phyloP scores from a whole-genome alignment of 2,888 invertebrate genomes.

The Caenorhabditis sinica region DNA sequence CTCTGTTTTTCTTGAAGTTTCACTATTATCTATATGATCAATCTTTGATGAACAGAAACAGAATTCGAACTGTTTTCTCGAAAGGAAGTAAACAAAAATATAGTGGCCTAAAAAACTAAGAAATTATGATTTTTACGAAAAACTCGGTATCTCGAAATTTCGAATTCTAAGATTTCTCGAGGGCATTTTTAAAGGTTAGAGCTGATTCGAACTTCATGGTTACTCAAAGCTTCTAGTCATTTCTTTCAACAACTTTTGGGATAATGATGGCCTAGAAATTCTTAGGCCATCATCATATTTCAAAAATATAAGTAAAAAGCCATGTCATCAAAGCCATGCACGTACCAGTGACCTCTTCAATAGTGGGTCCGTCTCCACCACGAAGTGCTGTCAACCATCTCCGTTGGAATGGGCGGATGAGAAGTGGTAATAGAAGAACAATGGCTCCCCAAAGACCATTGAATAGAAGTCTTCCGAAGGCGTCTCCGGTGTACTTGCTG shows the following conservation, averaged over 20 bases:
- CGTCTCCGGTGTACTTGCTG: slow-evolving; percentile 64
- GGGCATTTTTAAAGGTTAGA: background rate
- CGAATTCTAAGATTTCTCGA: too few species aligned
- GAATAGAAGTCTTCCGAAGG: slow-evolving; percentile 63
- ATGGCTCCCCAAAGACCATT: slow-evolving; percentile 58
- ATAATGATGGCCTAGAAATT: slow-evolving; percentile 23
- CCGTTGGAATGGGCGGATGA: slow-evolving; percentile 63
- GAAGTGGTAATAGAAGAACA: slow-evolving; percentile 58
- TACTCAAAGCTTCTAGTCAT: background rate
- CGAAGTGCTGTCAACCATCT: slow-evolving; percentile 56
- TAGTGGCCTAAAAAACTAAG: slow-evolving; percentile 3
- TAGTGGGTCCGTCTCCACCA: slow-evolving; percentile 59
- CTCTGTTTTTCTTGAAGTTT: background rate
- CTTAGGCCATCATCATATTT: background rate
- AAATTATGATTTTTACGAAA: too few species aligned
- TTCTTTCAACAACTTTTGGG: background rate
- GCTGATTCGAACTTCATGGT: background rate
- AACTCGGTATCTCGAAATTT: too few species aligned
- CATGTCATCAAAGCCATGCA: slow-evolving; percentile 54
- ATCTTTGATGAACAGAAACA: background rate
- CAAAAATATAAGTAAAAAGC: background rate
- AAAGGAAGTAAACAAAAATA: background rate
- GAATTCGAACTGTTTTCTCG: background rate
- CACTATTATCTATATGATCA: slow-evolving; percentile 13
- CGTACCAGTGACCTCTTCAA: slow-evolving; percentile 69